These are phyloP conservation scores for Cheilosia scutellata DNA, from an alignment of 2,888 invertebrate genomes.

Conservation along the genomic window DNA sequence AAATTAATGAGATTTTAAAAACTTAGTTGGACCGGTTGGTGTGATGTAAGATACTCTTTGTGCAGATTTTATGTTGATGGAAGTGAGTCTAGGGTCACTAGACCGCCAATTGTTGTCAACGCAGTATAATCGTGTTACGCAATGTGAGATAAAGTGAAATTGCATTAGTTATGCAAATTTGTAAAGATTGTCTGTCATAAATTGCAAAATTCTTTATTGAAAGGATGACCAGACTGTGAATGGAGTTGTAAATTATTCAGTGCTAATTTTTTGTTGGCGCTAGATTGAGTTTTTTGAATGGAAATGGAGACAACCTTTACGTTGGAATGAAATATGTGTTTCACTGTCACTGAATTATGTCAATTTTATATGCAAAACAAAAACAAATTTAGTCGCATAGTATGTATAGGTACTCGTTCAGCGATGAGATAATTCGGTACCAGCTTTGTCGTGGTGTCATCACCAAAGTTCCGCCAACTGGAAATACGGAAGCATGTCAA, in stretches of 20 bases:
- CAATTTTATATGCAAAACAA: too few species aligned
- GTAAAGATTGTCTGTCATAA: constrained; percentile 18
- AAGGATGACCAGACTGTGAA: constrained; percentile 11
- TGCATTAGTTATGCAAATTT: constrained; percentile 45
- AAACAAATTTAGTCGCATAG: too few species aligned
- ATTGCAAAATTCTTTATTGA: constrained; percentile 52
- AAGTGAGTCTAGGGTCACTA: constrained; percentile 57
- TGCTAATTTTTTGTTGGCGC: constrained; percentile 19
- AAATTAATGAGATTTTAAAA: constrained; percentile 6
- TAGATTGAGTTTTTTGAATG: constrained; percentile 11
- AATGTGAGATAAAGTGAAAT: constrained; percentile 36
- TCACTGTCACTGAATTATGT: too few species aligned
- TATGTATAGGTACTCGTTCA: too few species aligned
- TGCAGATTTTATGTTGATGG: constrained; percentile 57
- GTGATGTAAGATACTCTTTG: constrained; percentile 41
- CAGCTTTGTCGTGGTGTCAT: too few species aligned
- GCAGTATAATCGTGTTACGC: constrained; percentile 20
- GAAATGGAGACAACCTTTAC: not conserved
- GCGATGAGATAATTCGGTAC: too few species aligned
- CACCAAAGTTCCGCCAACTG: too few species aligned
- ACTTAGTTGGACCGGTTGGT: not conserved
- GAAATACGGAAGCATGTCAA: too few species aligned
- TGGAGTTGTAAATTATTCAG: constrained; percentile 30
- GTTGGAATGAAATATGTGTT: not conserved
- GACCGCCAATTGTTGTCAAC: constrained; percentile 59